Conservation (phyloP, 2,888 invertebrate species). For the Leptinotarsa tumamoca region DNA sequence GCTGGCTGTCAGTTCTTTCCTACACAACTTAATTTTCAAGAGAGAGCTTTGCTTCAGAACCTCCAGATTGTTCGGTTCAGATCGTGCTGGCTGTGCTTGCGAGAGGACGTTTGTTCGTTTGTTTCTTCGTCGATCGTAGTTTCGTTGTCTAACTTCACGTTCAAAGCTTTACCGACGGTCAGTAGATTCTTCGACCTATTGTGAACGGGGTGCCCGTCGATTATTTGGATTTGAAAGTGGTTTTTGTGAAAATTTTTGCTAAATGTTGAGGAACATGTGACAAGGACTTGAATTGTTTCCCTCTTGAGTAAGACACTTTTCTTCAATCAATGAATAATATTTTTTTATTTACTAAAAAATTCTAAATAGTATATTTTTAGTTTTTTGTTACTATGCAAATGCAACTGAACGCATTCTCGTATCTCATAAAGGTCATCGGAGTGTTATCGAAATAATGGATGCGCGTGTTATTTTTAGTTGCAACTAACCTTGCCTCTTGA, state of each 20-base stretch:
- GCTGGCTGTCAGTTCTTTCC: slow-evolving; percentile 59
- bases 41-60: slow-evolving; percentile 34
- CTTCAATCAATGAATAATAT: no score
- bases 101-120: slow-evolving; percentile 39
- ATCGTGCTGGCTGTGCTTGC: slow-evolving; percentile 43
- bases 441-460: slow-evolving; percentile 21
- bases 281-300: slow-evolving; percentile 29
- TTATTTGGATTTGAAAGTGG: slow-evolving; percentile 11
- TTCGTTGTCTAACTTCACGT: slow-evolving; percentile 44
- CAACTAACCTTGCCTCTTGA: slow-evolving; percentile 22
- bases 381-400: neutral
- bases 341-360: no score
- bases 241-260: slow-evolving; percentile 1
- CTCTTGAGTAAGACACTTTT: slow-evolving; percentile 37
- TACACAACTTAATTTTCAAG: slow-evolving; percentile 64
- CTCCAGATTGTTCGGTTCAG: slow-evolving; percentile 34
- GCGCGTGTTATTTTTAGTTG: slow-evolving; percentile 20
- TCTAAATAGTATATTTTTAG: neutral
- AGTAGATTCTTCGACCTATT: slow-evolving; percentile 22
- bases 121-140: slow-evolving; percentile 34
- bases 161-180: slow-evolving; percentile 38
- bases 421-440: slow-evolving; percentile 5
- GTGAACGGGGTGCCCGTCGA: slow-evolving; percentile 26
- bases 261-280: slow-evolving; percentile 40
- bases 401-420: slow-evolving; percentile 4